Evolutionary conservation across 1,140 invertebrate genomes (phyloP).

Genomic region (Schlechtendalia chinensis): DNA sequence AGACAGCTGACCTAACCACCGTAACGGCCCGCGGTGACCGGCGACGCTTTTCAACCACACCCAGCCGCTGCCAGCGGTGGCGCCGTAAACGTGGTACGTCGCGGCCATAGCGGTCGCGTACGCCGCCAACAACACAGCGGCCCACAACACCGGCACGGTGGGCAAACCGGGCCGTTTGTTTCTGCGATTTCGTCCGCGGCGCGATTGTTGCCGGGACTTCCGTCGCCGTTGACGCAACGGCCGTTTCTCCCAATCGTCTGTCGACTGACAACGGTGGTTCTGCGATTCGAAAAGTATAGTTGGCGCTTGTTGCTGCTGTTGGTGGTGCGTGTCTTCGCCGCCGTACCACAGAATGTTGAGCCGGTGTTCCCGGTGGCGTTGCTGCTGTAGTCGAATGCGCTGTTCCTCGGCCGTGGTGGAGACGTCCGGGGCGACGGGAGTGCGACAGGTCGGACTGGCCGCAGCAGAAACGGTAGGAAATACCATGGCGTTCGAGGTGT

Average conservation of each 20-base stretch:
- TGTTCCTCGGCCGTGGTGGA: background rate
- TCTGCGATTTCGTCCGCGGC: background rate
- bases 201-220: background rate
- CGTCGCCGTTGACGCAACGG: background rate
- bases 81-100: background rate
- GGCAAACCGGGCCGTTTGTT: background rate
- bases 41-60: conserved; percentile 12
- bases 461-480: conserved; percentile 13
- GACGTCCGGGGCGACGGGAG: background rate
- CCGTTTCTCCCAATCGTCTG: conserved; percentile 33
- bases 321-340: background rate
- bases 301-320: background rate
- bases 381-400: background rate
- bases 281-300: background rate
- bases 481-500: background rate
- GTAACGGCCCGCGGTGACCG: background rate
- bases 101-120: background rate
- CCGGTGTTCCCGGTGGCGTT: background rate
- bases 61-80: background rate
- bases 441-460: background rate
- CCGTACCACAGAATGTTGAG: conserved; percentile 23
- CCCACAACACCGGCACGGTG: background rate
- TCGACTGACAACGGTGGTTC: background rate
- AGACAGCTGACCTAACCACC: background rate
- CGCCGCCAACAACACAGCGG: background rate